These are phyloP conservation scores for Drosophila ambigua DNA, from an alignment of 1,140 invertebrate species.

Conservation along the genomic window DNA sequence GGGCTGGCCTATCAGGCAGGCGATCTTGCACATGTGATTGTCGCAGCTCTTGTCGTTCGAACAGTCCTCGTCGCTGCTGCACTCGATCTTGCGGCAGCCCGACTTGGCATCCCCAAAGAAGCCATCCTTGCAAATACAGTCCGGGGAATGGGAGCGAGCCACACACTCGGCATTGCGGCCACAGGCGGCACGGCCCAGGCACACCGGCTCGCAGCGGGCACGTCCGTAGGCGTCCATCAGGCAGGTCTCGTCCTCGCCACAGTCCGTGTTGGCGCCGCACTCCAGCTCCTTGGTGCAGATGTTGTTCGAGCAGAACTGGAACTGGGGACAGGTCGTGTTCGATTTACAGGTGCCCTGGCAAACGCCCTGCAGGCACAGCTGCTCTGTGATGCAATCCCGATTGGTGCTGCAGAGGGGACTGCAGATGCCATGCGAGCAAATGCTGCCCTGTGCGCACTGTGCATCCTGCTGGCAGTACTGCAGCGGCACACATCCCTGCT, in stretches of 20 bases:
- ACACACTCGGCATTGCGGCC: slow-evolving; percentile 92
- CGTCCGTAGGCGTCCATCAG: slow-evolving; percentile 88
- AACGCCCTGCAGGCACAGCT: slow-evolving; percentile 91
- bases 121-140: slow-evolving; percentile 90
- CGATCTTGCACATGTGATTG: slow-evolving; percentile 91
- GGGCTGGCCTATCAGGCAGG: slow-evolving; percentile 91
- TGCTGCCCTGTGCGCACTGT: slow-evolving; percentile 91
- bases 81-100: slow-evolving; percentile 92
- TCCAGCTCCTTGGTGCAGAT: slow-evolving; percentile 92
- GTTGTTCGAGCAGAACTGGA: slow-evolving; percentile 92
- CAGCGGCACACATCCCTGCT: slow-evolving; percentile 90
- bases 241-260: slow-evolving; percentile 88
- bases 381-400: slow-evolving; percentile 91
- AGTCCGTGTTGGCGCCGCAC: slow-evolving; percentile 89
- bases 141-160: slow-evolving; percentile 88
- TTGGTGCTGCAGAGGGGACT: slow-evolving; percentile 89
- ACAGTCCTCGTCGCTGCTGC: slow-evolving; percentile 89
- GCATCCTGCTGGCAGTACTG: slow-evolving; percentile 91
- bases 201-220: slow-evolving; percentile 89
- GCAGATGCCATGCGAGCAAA: slow-evolving; percentile 92
- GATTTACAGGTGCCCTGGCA: slow-evolving; percentile 91
- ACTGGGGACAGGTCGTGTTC: slow-evolving; percentile 91
- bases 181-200: slow-evolving; percentile 88
- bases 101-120: slow-evolving; percentile 91
- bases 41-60: slow-evolving; percentile 92